Evolutionary conservation across 2,888 invertebrate genomes (phyloP).

Genomic region (Drosophila prolongata): DNA sequence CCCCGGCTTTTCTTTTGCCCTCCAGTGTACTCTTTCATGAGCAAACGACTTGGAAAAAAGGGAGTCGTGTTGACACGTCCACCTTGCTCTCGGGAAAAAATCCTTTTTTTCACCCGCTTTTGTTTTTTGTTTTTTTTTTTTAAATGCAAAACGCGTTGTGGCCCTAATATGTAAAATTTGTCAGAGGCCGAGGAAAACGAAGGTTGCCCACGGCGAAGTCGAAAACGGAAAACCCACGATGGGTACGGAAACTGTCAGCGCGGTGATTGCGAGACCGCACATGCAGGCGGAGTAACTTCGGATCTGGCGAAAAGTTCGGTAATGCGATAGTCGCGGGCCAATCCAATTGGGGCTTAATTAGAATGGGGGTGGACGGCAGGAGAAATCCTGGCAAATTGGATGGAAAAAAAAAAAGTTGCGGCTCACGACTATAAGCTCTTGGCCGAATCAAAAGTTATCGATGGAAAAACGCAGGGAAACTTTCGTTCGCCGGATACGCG

Average conservation of each 20-base stretch:
- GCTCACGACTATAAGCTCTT: conserved; percentile 17
- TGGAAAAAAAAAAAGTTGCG: conserved; percentile 21
- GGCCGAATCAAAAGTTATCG: conserved; percentile 18
- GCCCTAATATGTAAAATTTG: conserved; percentile 73
- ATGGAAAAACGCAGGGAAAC: conserved; percentile 1
- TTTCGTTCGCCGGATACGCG: conserved; percentile 7
- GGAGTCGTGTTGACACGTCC: conserved; percentile 44
- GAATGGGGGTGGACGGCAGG: conserved; percentile 29
- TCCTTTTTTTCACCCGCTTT: conserved; percentile 62
- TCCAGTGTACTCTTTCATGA: conserved; percentile 44
- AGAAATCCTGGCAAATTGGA: conserved; percentile 36
- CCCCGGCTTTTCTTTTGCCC: conserved; percentile 4
- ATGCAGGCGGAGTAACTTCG: conserved; percentile 58
- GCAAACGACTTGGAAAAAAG: conserved; percentile 68
- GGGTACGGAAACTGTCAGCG: conserved; percentile 63
- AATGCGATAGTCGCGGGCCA: conserved; percentile 49
- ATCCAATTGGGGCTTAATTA: conserved; percentile 70
- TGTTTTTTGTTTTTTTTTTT: conserved; percentile 11
- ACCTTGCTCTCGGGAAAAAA: conserved; percentile 46
- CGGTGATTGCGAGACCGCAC: conserved; percentile 67
- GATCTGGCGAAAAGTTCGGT: conserved; percentile 52
- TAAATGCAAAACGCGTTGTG: conserved; percentile 73
- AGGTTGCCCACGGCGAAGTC: conserved; percentile 51
- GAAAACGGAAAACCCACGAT: conserved; percentile 26
- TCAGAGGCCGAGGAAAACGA: conserved; percentile 41